Evolutionary conservation across 2,888 invertebrate species (phyloP).

Genomic region (Mythimna vitellina): DNA sequence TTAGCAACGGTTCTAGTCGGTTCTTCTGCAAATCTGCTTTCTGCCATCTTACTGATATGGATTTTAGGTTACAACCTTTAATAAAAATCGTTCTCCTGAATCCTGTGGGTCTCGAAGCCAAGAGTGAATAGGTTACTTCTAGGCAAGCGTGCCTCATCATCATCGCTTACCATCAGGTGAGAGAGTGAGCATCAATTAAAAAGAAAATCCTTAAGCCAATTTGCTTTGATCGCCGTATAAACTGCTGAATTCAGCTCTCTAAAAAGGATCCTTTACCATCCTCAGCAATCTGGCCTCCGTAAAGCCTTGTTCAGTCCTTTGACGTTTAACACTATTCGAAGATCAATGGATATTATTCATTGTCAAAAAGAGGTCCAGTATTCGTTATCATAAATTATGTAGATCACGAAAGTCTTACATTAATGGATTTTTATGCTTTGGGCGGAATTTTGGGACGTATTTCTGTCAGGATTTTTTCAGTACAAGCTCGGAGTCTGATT

Average conservation of each 20-base stretch:
- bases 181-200: not conserved
- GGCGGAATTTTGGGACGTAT: not conserved
- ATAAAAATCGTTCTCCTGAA: no score
- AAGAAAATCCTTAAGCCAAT: not conserved
- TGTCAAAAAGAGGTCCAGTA: constrained; percentile 53
- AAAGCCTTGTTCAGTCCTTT: constrained; percentile 30
- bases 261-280: not conserved
- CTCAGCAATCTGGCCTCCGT: constrained; percentile 13
- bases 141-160: no score
- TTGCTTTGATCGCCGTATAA: not conserved
- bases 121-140: no score
- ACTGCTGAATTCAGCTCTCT: not conserved
- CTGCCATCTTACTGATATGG: not conserved
- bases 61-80: no score
- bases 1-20: not conserved
- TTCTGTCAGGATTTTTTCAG: not conserved
- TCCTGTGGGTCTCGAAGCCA: no score
- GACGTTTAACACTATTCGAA: constrained; percentile 27
- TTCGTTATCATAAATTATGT: constrained; percentile 64
- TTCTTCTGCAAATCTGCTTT: not conserved
- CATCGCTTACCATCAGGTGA: no score
- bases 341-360: constrained; percentile 60
- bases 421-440: constrained; percentile 40
- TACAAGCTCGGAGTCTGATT: not conserved
- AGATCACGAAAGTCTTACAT: constrained; percentile 27